phyloP scores from a whole-genome alignment of 2,888 invertebrate genomes.

The Nowickia ferox region DNA sequence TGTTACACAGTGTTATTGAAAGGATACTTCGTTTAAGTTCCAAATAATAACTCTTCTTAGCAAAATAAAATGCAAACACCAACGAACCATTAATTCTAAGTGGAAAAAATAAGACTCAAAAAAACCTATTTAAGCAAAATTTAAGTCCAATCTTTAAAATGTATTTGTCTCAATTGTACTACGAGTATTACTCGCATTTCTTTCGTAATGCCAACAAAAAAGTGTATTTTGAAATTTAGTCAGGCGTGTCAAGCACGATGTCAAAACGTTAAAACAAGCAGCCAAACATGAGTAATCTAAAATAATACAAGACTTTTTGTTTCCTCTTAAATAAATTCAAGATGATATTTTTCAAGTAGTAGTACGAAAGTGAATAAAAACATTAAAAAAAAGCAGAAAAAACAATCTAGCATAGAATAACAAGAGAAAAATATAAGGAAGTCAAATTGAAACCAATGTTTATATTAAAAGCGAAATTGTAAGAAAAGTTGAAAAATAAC shows the following conservation, averaged over 20 bases:
- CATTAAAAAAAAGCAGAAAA: background rate
- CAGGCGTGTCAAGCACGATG: conserved; percentile 54
- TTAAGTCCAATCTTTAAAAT: conserved; percentile 41
- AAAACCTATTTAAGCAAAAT: conserved; percentile 44
- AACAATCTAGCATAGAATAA: conserved; percentile 30
- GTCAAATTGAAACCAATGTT: conserved; percentile 26
- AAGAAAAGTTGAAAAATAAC: conserved; percentile 15
- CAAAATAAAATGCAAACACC: background rate
- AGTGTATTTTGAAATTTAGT: conserved; percentile 32
- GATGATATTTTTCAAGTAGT: conserved; percentile 12
- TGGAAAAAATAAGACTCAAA: conserved; percentile 1
- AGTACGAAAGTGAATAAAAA: conserved; percentile 6
- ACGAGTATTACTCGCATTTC: background rate
- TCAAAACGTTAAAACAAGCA: conserved; percentile 34
- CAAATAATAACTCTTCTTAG: background rate
- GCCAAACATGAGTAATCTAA: conserved; percentile 46
- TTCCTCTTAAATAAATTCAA: conserved; percentile 28
- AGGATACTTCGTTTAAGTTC: too few relatives aligned
- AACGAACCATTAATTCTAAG: background rate
- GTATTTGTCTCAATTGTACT: background rate
- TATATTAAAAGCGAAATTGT: conserved; percentile 43
- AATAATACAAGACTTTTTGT: conserved; percentile 33
- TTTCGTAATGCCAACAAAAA: background rate
- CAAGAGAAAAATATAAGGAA: conserved; percentile 4
- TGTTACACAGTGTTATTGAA: too few relatives aligned